A percentile compares a stretch with the other conserved stretches of the same genome.
These are phyloP conservation scores for Eucidaris tribuloides DNA, from an alignment of 35 echinoderm and acorn worm genomes.

Conservation along the genomic window DNA sequence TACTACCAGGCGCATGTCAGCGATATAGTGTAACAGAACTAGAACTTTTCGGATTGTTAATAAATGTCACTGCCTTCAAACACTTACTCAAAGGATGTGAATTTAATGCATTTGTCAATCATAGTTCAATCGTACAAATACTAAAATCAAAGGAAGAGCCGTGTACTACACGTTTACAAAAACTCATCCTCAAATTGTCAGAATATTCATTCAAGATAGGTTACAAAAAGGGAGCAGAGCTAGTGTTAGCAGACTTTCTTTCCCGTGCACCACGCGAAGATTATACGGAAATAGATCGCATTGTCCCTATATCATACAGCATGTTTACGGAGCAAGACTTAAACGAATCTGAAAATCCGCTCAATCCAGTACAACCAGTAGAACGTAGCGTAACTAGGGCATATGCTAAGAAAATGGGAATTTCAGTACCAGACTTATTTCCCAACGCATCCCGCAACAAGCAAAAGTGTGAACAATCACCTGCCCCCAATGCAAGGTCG, in stretches of 20 bases:
- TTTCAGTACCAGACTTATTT: conserved; percentile 23
- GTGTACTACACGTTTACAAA: background rate
- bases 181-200: conserved; percentile 6
- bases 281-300: conserved; percentile 38
- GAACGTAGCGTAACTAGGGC: background rate
- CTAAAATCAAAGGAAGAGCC: conserved; percentile 30
- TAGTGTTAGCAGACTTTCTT: conserved; percentile 37
- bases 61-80: conserved; percentile 1
- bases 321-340: background rate
- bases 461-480: background rate
- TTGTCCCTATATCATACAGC: conserved; percentile 25
- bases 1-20: background rate
- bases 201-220: conserved; percentile 3
- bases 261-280: background rate
- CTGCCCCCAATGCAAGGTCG: too few relatives aligned
- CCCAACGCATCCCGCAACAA: background rate
- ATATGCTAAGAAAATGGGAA: conserved; percentile 26
- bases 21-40: conserved; percentile 30
- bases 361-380: background rate
- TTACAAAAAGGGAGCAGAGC: conserved; percentile 26
- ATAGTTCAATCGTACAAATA: too few relatives aligned
- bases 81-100: background rate
- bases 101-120: too few relatives aligned
- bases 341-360: too few relatives aligned
- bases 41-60: conserved; percentile 27